Base-by-base conservation (phyloP, 2,888 invertebrate genomes). In the Suillia variegata region DNA sequence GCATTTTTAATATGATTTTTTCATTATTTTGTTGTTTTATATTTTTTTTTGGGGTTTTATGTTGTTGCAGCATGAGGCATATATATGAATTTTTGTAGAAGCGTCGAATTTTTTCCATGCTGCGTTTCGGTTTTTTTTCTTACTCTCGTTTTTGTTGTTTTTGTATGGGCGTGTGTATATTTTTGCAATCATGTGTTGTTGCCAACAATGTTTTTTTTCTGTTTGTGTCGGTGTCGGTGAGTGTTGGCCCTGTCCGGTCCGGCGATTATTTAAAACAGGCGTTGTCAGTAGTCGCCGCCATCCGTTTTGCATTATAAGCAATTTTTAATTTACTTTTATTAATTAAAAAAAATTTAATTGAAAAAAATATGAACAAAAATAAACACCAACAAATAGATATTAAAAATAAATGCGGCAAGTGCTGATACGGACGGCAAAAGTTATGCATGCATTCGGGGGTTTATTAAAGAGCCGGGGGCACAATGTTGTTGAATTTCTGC, bases 1-100 rank as follows among this genome's bases (percentile, higher is more conserved):
- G 75, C 75, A 75, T 75, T 75, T 75, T 77, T 75, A 75, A 75
- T 76, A 74, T 76, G 71, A 74, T 72, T 72, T 72, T 56, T 52
- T 26, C 26, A 22, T 24, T 49, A 13, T 24, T 22, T 49, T 2
- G 2, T 24, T 49, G 21, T 20, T 24, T 24, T 24, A 15, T 13
- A 24, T 42, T 26, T 31, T 65, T 54, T 63, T 59, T 58, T 62
- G 33, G 33, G 8, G 13, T 58, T n/a, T n/a, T n/a, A 10, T 38
- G 6, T 13, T 8, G 38, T 10, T 8, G 38, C 4, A 38, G 38
- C 6, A 20, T 17, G 18, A 45, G 18, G 6, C 38, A 38, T 38
- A 38, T n/a, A n/a, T 38, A 13, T 38, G 38, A 38, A 38, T n/a
- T 38, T 38, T 38, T 38, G 38, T n/a, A n/a, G 38, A 10, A 10